These are phyloP conservation scores for Chaetodon auriga DNA, from an alignment of 2,113 vertebrate species.

Conservation along the genomic window DNA sequence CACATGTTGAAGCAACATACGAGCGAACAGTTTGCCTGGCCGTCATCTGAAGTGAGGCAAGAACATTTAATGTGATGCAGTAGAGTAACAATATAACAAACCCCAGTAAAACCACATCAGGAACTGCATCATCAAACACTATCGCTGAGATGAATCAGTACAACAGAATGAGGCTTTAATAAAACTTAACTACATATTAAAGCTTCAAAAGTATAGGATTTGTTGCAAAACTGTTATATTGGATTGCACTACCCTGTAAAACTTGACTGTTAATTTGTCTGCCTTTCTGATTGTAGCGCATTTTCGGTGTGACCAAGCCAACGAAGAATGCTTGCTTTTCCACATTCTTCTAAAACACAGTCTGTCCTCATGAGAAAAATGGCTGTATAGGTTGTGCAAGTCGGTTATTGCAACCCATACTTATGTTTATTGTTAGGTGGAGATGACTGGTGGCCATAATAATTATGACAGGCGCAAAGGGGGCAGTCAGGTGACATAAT, in stretches of 20 bases:
- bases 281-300: background rate
- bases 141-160: background rate
- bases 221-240: background rate
- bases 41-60: background rate
- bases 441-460: too few relatives aligned
- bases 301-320: background rate
- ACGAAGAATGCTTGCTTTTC: background rate
- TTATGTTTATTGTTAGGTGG: too few relatives aligned
- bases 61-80: background rate
- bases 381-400: too few relatives aligned
- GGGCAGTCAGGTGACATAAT: too few relatives aligned
- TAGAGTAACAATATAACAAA: background rate
- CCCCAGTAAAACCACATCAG: background rate
- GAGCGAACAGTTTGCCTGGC: slow-evolving; percentile 18
- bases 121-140: background rate
- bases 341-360: background rate
- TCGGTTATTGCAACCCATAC: too few relatives aligned
- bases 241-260: background rate
- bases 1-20: background rate
- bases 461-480: too few relatives aligned
- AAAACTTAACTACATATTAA: background rate
- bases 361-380: too few relatives aligned
- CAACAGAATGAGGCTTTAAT: background rate
- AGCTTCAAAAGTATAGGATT: background rate
- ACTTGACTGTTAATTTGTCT: background rate